Conservation (phyloP, 2,113 vertebrate genomes). For the Marcusenius ussheri region DNA sequence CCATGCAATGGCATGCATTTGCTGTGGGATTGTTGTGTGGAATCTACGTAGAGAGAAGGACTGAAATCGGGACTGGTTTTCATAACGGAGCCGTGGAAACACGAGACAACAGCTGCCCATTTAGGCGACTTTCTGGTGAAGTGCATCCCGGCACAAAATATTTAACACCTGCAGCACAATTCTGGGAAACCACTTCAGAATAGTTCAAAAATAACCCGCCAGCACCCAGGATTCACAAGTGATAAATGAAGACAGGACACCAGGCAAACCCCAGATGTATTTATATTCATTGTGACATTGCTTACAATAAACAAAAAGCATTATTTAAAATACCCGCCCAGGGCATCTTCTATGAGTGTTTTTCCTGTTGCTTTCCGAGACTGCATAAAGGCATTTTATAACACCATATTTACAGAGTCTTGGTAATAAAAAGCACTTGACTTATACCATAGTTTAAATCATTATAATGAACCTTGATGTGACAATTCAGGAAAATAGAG, state of each 20-base stretch:
- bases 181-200: slow-evolving; percentile 19
- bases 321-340: slow-evolving; percentile 2
- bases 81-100: neutral
- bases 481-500: slow-evolving; percentile 56
- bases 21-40: neutral
- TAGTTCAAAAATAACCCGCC: slow-evolving; percentile 9
- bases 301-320: slow-evolving; percentile 7
- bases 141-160: neutral
- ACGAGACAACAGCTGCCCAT: neutral
- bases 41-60: neutral
- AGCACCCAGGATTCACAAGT: neutral
- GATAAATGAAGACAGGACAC: slow-evolving; percentile 1
- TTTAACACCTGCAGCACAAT: slow-evolving; percentile 1
- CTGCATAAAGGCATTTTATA: slow-evolving; percentile 52
- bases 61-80: neutral
- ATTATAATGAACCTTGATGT: slow-evolving; percentile 48
- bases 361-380: slow-evolving; percentile 30
- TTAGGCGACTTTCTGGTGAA: neutral
- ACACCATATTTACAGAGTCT: slow-evolving; percentile 41
- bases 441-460: slow-evolving; percentile 54
- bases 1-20: neutral
- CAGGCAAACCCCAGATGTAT: neutral
- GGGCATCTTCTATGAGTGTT: neutral
- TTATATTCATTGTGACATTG: neutral
- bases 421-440: slow-evolving; percentile 49